Evolutionary conservation across 2,797 vertebrate genomes (phyloP).

Genomic region (Eupleurogrammus muticus): DNA sequence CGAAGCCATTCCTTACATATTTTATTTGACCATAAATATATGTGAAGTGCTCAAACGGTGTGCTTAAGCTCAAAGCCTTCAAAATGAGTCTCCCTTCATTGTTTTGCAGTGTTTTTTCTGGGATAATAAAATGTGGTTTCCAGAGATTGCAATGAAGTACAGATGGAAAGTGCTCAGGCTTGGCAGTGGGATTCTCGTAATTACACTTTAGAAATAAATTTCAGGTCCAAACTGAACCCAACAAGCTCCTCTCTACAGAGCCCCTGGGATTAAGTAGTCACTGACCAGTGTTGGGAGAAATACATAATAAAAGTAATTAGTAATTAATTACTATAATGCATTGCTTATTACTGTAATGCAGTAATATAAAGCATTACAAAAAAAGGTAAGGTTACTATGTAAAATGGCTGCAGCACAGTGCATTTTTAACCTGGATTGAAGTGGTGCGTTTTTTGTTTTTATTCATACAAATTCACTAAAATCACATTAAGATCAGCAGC

Average conservation of each 20-base stretch:
- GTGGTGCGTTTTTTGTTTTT: no score
- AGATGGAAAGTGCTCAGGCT: conserved; percentile 27
- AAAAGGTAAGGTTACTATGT: no score
- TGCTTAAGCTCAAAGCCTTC: conserved; percentile 11
- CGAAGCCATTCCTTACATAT: conserved; percentile 24
- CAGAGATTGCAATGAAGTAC: not conserved
- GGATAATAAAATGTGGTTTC: conserved; percentile 11
- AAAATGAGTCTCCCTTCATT: not conserved
- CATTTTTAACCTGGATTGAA: no score
- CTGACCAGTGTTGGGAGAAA: no score
- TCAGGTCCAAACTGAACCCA: conserved; percentile 46
- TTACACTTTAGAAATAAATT: conserved; percentile 33
- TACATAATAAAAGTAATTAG: no score
- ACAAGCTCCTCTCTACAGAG: conserved; percentile 14
- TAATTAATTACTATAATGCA: no score
- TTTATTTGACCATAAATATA: conserved; percentile 30
- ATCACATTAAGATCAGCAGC: no score
- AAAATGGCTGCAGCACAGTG: no score
- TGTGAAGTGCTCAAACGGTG: not conserved
- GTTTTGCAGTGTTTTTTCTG: conserved; percentile 19
- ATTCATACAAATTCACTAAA: no score
- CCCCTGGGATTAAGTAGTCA: conserved; percentile 51
- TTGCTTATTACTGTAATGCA: no score
- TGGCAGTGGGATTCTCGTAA: conserved; percentile 34
- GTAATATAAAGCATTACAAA: no score